phyloP scores from a whole-genome alignment of 2,113 vertebrate species.

The Eclectus roratus region DNA sequence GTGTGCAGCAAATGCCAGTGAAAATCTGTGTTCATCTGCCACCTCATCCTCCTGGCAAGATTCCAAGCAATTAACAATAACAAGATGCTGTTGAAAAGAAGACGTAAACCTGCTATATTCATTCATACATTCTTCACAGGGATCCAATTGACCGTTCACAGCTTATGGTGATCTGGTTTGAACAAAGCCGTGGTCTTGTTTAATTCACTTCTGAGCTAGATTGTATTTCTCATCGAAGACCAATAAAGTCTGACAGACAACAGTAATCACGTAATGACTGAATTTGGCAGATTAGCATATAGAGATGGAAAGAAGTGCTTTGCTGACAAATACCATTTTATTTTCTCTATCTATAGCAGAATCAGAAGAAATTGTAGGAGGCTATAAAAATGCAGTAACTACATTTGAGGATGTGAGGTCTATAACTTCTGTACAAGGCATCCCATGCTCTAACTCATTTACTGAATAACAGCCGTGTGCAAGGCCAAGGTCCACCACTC shows the following conservation, averaged over 20 bases:
- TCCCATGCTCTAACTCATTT: background rate
- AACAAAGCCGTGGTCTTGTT: background rate
- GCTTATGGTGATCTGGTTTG: background rate
- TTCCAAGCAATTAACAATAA: background rate
- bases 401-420: background rate
- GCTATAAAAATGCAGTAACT: background rate
- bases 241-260: background rate
- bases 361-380: background rate
- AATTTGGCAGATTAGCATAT: background rate
- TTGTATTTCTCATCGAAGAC: background rate
- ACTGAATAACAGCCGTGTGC: background rate
- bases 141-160: background rate
- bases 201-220: background rate
- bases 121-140: background rate
- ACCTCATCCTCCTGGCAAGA: background rate
- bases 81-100: background rate
- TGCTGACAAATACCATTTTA: background rate
- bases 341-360: background rate
- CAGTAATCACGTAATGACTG: background rate
- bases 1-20: background rate
- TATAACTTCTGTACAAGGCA: background rate
- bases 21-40: background rate
- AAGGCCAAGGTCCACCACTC: background rate
- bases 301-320: background rate
- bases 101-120: background rate